Conservation (phyloP, 2,797 vertebrate species). For the Mus minutoides region DNA sequence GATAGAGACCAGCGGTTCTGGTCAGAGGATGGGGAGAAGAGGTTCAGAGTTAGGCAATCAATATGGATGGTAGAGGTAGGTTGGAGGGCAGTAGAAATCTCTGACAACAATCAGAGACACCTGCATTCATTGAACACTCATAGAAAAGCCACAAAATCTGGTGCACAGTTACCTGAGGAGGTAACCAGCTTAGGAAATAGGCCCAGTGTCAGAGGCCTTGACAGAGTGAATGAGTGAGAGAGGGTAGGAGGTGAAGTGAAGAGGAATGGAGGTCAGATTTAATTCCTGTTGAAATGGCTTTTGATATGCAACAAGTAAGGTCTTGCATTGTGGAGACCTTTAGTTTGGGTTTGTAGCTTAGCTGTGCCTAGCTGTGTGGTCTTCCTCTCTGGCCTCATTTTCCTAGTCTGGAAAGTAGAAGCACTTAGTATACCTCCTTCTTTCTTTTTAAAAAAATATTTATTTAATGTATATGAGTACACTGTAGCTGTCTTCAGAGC, state of each 20-base stretch:
- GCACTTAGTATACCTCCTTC: neutral
- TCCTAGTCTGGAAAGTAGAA: slow-evolving; percentile 26
- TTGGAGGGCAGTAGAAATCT: neutral
- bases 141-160: neutral
- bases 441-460: neutral
- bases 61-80: neutral
- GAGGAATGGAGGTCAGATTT: neutral
- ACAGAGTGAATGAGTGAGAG: slow-evolving; percentile 10
- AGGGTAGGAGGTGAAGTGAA: neutral
- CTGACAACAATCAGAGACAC: neutral
- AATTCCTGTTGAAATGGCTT: neutral
- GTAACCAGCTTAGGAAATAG: neutral
- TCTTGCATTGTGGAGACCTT: slow-evolving; percentile 7
- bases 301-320: neutral
- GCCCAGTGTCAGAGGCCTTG: neutral
- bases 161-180: slow-evolving; percentile 10
- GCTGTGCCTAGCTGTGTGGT: neutral
- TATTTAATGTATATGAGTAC: neutral
- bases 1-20: neutral
- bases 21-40: neutral
- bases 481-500: neutral
- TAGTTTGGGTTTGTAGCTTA: neutral
- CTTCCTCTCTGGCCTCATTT: slow-evolving; percentile 35
- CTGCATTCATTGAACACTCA: neutral
- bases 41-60: slow-evolving; percentile 34